These are phyloP conservation scores for Wiebesia pumilae DNA, from an alignment of 1,140 invertebrate genomes.

Conservation along the genomic window DNA sequence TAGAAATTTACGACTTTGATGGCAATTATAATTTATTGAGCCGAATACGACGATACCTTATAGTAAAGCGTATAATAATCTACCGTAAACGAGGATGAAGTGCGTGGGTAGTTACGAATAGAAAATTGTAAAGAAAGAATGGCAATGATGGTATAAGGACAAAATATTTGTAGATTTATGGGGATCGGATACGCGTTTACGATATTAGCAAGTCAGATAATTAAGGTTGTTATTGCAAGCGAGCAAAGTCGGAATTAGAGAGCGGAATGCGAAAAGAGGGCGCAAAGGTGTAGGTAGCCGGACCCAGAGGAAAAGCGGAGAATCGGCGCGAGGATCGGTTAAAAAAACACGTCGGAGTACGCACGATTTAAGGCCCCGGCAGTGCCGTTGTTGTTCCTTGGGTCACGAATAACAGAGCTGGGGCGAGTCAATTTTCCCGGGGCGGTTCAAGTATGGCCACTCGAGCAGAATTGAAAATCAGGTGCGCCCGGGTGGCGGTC, in stretches of 20 bases:
- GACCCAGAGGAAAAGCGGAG: background rate
- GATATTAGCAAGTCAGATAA: constrained; percentile 35
- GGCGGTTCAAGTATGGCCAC: constrained; percentile 21
- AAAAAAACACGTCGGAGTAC: constrained; percentile 49
- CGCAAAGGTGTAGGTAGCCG: background rate
- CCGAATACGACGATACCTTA: background rate
- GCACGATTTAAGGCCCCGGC: background rate
- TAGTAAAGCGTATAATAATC: background rate
- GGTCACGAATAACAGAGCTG: constrained; percentile 57
- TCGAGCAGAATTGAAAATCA: constrained; percentile 59
- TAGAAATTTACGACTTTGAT: background rate
- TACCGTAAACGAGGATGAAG: background rate
- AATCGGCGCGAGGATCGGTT: constrained; percentile 25
- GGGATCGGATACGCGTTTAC: background rate
- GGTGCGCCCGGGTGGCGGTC: constrained; percentile 58
- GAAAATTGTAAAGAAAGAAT: background rate
- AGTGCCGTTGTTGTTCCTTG: constrained; percentile 59
- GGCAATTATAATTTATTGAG: background rate
- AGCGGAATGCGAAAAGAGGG: background rate
- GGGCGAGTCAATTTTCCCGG: constrained; percentile 63
- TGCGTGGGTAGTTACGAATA: background rate
- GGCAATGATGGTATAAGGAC: background rate
- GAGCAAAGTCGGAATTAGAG: background rate
- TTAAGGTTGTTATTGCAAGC: constrained; percentile 42
- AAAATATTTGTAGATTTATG: background rate